A percentile compares a stretch with the other conserved stretches of the same genome.
phyloP scores from a whole-genome alignment of 2,113 vertebrate genomes.

The Climacteris rufus region DNA sequence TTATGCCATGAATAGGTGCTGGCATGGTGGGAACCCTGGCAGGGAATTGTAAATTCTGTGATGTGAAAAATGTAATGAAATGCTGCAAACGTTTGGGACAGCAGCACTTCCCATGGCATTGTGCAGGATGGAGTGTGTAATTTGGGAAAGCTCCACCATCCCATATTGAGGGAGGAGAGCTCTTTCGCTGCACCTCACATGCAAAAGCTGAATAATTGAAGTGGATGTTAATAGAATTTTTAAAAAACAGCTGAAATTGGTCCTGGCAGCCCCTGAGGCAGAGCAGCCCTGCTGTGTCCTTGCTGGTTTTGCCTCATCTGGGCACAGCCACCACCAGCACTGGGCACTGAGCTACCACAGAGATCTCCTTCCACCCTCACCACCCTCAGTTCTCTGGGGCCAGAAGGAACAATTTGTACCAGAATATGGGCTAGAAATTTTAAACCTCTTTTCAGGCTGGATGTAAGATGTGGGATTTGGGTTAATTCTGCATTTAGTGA shows the following conservation, averaged over 20 bases:
- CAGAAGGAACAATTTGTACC: accelerated
- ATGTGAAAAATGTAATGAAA: background rate
- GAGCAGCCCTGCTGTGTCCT: background rate
- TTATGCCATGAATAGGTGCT: background rate
- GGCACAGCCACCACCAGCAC: accelerated
- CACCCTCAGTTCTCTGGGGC: background rate
- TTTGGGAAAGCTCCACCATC: background rate
- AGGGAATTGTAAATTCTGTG: background rate
- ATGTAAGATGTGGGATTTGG: background rate
- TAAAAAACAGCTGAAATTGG: background rate
- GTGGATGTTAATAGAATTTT: background rate
- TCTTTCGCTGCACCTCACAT: background rate
- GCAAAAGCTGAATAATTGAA: background rate
- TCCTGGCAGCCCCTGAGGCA: background rate
- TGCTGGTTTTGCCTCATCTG: background rate
- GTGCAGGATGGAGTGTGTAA: background rate
- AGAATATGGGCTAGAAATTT: background rate
- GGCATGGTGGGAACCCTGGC: background rate
- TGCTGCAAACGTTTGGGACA: background rate
- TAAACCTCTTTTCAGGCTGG: background rate
- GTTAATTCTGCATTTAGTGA: background rate
- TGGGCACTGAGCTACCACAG: accelerated
- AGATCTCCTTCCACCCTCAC: background rate
- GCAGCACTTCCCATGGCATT: background rate
- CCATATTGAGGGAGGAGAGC: background rate